Percentiles rank a stretch among this genome's conserved stretches.
Evolutionary conservation across 1,140 invertebrate species (phyloP).

Genomic region (Sesamia nonagrioides): DNA sequence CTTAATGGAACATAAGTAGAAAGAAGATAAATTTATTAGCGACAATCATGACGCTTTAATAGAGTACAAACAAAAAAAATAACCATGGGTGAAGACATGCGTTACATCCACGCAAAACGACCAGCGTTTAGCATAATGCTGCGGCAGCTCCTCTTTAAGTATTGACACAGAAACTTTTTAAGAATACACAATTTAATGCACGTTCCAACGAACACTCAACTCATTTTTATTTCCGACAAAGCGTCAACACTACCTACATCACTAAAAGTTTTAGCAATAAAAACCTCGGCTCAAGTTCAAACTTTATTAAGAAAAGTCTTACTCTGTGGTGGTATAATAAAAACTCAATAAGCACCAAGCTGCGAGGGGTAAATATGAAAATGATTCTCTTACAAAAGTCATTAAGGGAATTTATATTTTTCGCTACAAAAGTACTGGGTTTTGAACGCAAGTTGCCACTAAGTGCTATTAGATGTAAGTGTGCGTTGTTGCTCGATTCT

Average conservation of each 20-base stretch:
- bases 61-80: neutral
- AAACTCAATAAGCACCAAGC: conserved; percentile 36
- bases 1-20: too few species aligned
- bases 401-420: conserved; percentile 73
- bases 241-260: neutral
- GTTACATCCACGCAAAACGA: too few species aligned
- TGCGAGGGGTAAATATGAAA: conserved; percentile 49
- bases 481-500: conserved; percentile 50
- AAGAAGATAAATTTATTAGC: too few species aligned
- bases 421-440: conserved; percentile 57
- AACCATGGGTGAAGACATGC: too few species aligned
- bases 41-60: too few species aligned
- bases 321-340: conserved; percentile 6
- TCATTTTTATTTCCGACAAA: neutral
- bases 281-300: neutral
- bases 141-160: neutral
- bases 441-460: conserved; percentile 64
- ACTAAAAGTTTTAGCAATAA: conserved; percentile 8
- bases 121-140: too few species aligned
- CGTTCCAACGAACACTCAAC: neutral
- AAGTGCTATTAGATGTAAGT: conserved; percentile 66
- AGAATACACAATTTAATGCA: neutral
- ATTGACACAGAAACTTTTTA: neutral
- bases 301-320: conserved; percentile 27
- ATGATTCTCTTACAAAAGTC: conserved; percentile 52